Conservation (phyloP, 2,888 invertebrate species). For the Nymphalis urticae region DNA sequence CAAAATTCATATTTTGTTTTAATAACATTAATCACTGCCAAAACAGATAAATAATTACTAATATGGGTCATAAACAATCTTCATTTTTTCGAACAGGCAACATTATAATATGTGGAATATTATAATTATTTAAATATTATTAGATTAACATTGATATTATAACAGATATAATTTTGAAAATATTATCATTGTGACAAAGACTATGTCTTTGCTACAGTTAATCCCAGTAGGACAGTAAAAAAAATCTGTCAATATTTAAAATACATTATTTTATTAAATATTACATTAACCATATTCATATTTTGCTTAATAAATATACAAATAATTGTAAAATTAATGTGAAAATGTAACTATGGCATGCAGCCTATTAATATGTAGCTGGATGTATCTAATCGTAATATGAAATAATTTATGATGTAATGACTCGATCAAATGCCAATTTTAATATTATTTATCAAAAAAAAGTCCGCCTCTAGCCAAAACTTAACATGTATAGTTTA, state of each 20-base stretch:
- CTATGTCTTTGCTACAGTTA: too few relatives aligned
- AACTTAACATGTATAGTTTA: conserved; percentile 52
- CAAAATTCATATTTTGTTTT: not conserved
- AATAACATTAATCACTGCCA: not conserved
- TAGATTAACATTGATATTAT: not conserved
- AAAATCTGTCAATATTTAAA: not conserved
- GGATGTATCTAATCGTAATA: too few relatives aligned
- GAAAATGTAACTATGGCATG: not conserved
- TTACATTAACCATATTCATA: not conserved
- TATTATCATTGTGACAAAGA: too few relatives aligned
- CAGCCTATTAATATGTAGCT: too few relatives aligned
- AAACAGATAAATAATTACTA: not conserved
- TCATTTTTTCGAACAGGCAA: not conserved
- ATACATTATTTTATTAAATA: not conserved
- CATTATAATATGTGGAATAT: too few relatives aligned
- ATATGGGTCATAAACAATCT: not conserved
- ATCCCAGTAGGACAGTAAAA: too few relatives aligned
- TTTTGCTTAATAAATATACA: not conserved
- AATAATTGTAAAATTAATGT: not conserved
- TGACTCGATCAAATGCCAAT: conserved; percentile 14
- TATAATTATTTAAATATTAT: too few relatives aligned
- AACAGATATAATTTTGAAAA: not conserved
- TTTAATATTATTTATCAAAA: conserved; percentile 6
- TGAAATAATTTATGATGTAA: not conserved
- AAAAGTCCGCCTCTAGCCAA: conserved; percentile 55